Evolutionary conservation across 2,888 invertebrate species (phyloP).

Genomic region (Stenurella melanura): DNA sequence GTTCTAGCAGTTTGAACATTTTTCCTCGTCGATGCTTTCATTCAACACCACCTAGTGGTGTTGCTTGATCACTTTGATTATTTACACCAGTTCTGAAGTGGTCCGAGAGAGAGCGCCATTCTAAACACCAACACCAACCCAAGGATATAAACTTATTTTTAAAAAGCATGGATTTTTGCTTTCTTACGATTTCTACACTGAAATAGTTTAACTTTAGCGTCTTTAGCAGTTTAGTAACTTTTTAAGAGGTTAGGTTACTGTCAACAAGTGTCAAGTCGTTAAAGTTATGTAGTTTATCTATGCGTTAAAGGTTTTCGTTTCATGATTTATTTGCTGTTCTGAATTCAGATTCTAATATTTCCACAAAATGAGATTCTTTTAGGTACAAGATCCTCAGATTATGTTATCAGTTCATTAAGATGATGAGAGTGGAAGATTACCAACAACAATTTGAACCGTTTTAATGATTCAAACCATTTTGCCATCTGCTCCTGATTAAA

Average conservation of each 20-base stretch:
- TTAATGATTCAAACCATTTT: too few relatives aligned
- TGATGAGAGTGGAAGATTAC: too few relatives aligned
- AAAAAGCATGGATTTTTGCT: background rate
- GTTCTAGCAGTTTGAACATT: background rate
- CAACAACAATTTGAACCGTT: too few relatives aligned
- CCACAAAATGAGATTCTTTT: background rate
- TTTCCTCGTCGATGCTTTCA: background rate
- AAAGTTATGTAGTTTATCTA: too few relatives aligned
- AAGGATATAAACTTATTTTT: background rate
- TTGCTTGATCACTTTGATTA: background rate
- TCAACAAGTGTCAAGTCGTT: too few relatives aligned
- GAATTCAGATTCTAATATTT: background rate
- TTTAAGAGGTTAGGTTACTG: background rate
- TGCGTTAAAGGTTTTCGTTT: background rate
- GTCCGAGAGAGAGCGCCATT: background rate
- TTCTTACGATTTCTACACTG: background rate
- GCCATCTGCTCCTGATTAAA: too few relatives aligned
- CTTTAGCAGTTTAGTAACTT: too few relatives aligned
- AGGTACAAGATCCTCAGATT: background rate
- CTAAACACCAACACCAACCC: background rate
- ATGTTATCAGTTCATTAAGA: conserved; percentile 68
- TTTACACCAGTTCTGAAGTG: background rate
- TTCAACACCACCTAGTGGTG: too few relatives aligned
- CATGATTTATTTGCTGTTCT: background rate
- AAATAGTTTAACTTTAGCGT: too few relatives aligned